These are phyloP conservation scores for Leptobrachium leishanense DNA, from an alignment of 2,113 vertebrate species.

Conservation along the genomic window DNA sequence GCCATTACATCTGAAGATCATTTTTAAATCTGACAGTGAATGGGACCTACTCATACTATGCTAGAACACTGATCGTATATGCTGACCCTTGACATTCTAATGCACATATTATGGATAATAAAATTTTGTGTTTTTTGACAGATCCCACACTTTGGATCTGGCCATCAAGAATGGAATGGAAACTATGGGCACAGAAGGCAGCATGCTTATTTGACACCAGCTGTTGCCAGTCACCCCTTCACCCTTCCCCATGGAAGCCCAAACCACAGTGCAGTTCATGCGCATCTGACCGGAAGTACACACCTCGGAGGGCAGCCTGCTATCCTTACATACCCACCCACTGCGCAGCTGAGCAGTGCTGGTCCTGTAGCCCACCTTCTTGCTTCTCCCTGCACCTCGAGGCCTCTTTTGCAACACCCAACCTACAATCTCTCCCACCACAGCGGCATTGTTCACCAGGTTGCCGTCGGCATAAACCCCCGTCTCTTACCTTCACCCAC, in stretches of 20 bases:
- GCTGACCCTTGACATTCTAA: no score
- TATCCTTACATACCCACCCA: constrained; percentile 81
- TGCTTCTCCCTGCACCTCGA: constrained; percentile 87
- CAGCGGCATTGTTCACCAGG: constrained; percentile 85
- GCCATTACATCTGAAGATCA: no score
- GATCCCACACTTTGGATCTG: constrained; percentile 88
- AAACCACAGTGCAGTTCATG: constrained; percentile 76
- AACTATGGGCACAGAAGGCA: constrained; percentile 87
- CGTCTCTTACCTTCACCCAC: constrained; percentile 91
- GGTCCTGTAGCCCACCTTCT: constrained; percentile 90
- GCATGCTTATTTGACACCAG: constrained; percentile 86
- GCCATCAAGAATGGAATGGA: constrained; percentile 91
- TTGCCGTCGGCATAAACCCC: constrained; percentile 91
- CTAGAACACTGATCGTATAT: no score
- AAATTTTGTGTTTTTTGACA: constrained; percentile 53
- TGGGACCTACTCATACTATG: no score
- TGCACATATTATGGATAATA: no score
- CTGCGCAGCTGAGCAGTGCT: constrained; percentile 80
- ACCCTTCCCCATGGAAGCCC: constrained; percentile 90
- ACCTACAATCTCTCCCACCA: constrained; percentile 83
- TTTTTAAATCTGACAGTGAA: no score
- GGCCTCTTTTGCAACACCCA: constrained; percentile 82
- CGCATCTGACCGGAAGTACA: constrained; percentile 70
- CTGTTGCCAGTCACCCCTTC: constrained; percentile 82
- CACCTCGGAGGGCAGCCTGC: constrained; percentile 80